Evolutionary conservation across 2,113 vertebrate species (phyloP).

Genomic region (Periophthalmodon schlosseri): DNA sequence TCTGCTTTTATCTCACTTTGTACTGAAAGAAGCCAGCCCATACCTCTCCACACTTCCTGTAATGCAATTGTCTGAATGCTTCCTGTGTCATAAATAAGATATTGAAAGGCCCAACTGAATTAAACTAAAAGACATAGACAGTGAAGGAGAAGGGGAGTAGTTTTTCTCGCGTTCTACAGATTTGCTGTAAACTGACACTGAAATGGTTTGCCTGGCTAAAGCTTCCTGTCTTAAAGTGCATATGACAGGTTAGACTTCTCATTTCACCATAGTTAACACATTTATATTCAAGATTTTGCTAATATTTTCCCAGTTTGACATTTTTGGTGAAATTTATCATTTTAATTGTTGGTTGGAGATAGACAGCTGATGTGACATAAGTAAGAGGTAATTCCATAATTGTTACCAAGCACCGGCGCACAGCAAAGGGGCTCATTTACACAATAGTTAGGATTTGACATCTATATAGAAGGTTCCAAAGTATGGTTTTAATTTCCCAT

Average conservation of each 20-base stretch:
- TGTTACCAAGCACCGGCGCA: too few species aligned
- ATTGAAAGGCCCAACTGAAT: slow-evolving; percentile 82
- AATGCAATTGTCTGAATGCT: slow-evolving; percentile 76
- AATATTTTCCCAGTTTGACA: too few species aligned
- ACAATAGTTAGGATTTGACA: not conserved
- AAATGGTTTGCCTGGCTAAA: slow-evolving; percentile 73
- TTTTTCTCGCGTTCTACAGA: slow-evolving; percentile 63
- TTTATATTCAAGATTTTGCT: not conserved
- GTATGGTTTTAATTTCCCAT: too few species aligned
- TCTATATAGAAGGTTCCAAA: too few species aligned
- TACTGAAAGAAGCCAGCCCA: slow-evolving; percentile 68
- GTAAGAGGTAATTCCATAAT: too few species aligned
- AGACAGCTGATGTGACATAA: too few species aligned
- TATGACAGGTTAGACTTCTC: not conserved
- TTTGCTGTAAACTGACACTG: slow-evolving; percentile 80
- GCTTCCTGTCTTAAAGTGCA: slow-evolving; percentile 25
- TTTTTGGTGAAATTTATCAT: too few species aligned
- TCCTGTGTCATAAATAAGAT: slow-evolving; percentile 80
- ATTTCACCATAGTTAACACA: not conserved
- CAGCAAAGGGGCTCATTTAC: not conserved
- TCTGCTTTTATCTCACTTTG: slow-evolving; percentile 76
- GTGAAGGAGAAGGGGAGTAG: slow-evolving; percentile 76
- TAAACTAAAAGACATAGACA: slow-evolving; percentile 77
- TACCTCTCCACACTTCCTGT: slow-evolving; percentile 68
- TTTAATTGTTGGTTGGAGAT: too few species aligned